Evolutionary conservation across 1,140 invertebrate species (phyloP), one percentile per base, ranked within the genome.

Genomic region (Cydia strobilella): DNA sequence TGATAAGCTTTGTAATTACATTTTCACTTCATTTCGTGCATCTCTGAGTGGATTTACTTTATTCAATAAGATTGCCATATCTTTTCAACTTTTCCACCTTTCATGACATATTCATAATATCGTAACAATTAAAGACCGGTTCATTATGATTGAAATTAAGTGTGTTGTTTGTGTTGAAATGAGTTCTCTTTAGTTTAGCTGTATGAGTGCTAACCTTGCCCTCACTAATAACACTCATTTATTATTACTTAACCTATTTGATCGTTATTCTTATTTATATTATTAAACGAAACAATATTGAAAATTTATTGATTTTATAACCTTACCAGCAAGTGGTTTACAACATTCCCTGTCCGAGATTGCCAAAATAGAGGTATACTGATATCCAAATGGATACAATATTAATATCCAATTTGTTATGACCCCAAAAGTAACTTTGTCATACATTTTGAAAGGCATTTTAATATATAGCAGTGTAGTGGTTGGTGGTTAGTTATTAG

Each of bases 1-100:
- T 72, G 80, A 81, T 81, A 81, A 79, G 76, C 72, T 39, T 75
- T 74, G 71, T 79, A 77, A 81, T 81, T 76, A 79, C 31, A 54
- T 77, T 76, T 69, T 69, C 65, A 69, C 65, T 31, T 69, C 31
- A 63, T 74, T 23, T 65, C 74, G 73, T 78, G 54, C 18, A 59
- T 59, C 20, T 59, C 54, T 59, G 20, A 59, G 10, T 23, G 54
- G 10, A 59, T 12, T 59, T 18, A 59, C 18, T 9, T 23, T 59
- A 59, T 59, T 23, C n/a, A 59, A 59, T 59, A 59, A 59, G 18
- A 23, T 23, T 59, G 6, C n/a, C 9, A 6, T 59, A 2, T 23
- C 54, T 23, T 59, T 20, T 3, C 12, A 59, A 59, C 54, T 59
- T 59, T 59, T 59, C 42, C 54, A 23, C n/a, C n/a, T 23, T 23